These are phyloP conservation scores for Lepus timidus DNA, from an alignment of 2,113 vertebrate species.

Conservation along the genomic window DNA sequence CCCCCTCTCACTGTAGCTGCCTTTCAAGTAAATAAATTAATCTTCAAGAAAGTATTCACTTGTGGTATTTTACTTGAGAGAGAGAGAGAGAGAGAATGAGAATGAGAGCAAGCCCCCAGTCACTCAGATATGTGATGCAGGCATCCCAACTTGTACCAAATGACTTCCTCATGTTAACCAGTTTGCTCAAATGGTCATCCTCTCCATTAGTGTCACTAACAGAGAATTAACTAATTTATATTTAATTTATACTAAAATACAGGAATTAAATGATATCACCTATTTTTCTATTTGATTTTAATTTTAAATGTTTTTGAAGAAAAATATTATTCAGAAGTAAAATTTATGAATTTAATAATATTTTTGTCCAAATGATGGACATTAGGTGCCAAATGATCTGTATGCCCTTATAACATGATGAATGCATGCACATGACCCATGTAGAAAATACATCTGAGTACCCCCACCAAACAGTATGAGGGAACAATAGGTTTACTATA, in stretches of 20 bases:
- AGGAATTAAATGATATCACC: neutral
- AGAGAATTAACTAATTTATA: neutral
- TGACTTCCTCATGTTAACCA: neutral
- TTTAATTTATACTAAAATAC: neutral
- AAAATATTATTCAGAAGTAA: neutral
- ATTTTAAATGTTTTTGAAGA: neutral
- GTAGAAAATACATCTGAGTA: neutral
- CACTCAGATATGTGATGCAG: too few relatives aligned
- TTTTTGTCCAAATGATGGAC: neutral
- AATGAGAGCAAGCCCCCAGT: too few relatives aligned
- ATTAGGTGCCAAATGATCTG: neutral
- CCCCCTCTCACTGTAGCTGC: too few relatives aligned
- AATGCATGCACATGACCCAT: neutral
- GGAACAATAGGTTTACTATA: neutral
- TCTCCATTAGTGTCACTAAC: neutral
- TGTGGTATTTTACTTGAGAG: too few relatives aligned
- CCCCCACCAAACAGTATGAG: neutral
- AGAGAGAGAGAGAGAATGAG: too few relatives aligned
- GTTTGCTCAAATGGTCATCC: neutral
- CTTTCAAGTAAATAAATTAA: too few relatives aligned
- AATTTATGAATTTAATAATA: neutral
- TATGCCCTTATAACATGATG: neutral
- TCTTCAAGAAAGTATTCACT: too few relatives aligned
- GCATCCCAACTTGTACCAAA: too few relatives aligned
- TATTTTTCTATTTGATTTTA: neutral